phyloP scores from a whole-genome alignment of 2,113 vertebrate species.

The Taxidea taxus region DNA sequence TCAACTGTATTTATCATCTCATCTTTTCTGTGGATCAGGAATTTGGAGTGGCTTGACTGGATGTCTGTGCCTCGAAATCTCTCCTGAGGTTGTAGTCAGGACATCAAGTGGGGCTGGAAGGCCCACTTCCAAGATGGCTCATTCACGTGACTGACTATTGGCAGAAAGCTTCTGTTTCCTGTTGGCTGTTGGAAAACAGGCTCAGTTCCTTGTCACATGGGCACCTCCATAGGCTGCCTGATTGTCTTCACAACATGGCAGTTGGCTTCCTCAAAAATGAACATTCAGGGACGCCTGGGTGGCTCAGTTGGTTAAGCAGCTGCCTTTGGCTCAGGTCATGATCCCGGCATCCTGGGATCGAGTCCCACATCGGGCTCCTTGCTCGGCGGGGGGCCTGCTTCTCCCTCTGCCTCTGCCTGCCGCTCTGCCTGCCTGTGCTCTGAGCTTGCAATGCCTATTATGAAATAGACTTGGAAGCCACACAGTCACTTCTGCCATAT shows the following conservation, averaged over 20 bases:
- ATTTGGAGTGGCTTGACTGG: background rate
- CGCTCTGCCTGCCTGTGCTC: too few relatives aligned
- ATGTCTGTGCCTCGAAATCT: background rate
- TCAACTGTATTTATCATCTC: background rate
- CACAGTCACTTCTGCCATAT: background rate
- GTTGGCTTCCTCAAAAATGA: background rate
- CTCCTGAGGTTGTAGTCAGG: background rate
- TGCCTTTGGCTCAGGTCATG: too few relatives aligned
- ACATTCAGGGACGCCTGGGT: too few relatives aligned
- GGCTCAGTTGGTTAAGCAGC: too few relatives aligned
- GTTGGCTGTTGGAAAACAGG: background rate
- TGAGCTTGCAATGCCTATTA: background rate
- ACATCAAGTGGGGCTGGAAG: background rate
- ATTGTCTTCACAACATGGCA: background rate
- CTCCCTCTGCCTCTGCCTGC: too few relatives aligned
- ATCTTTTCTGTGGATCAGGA: background rate
- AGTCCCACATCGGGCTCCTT: too few relatives aligned
- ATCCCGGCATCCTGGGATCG: too few relatives aligned
- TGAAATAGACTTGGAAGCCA: background rate
- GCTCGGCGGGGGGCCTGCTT: too few relatives aligned
- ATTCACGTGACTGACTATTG: rapidly evolving
- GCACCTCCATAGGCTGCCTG: background rate
- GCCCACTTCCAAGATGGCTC: background rate
- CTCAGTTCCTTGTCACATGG: background rate
- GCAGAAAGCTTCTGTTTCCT: background rate